These are phyloP conservation scores for Sarotherodon lohbergeri DNA, from an alignment of 2,113 vertebrate genomes.

Conservation along the genomic window DNA sequence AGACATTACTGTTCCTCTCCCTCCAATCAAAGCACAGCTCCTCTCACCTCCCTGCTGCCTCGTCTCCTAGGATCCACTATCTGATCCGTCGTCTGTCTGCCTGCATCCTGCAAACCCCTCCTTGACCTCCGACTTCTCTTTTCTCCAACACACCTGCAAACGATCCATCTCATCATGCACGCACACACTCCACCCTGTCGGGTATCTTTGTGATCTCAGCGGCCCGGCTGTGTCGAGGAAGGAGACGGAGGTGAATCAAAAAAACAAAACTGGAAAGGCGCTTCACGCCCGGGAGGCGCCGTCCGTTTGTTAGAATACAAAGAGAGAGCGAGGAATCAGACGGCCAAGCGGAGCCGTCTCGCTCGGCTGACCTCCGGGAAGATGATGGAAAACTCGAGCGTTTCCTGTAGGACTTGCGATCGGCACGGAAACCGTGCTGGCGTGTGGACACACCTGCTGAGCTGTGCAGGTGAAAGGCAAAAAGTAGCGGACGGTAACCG, in stretches of 20 bases:
- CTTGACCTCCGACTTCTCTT: constrained; percentile 11
- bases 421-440: background rate
- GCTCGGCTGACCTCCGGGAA: background rate
- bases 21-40: background rate
- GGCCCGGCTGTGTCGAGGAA: constrained; percentile 28
- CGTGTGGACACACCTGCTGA: background rate
- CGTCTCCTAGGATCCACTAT: background rate
- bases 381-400: background rate
- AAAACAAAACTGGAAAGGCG: background rate
- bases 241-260: background rate
- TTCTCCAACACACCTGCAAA: constrained; percentile 23
- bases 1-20: background rate
- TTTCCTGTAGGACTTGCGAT: constrained; percentile 6
- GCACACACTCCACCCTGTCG: background rate
- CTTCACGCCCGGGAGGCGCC: background rate
- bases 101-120: background rate
- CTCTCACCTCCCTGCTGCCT: background rate
- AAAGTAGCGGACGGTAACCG: background rate
- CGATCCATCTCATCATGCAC: constrained; percentile 21
- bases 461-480: background rate
- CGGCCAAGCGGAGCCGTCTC: background rate
- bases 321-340: background rate
- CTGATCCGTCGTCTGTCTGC: constrained; percentile 10
- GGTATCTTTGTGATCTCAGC: background rate
- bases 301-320: constrained; percentile 20